Percentiles rank a stretch among this genome's conserved stretches.
phyloP scores from a whole-genome alignment of 2,888 invertebrate genomes.

The Ferdinandea cuprea region DNA sequence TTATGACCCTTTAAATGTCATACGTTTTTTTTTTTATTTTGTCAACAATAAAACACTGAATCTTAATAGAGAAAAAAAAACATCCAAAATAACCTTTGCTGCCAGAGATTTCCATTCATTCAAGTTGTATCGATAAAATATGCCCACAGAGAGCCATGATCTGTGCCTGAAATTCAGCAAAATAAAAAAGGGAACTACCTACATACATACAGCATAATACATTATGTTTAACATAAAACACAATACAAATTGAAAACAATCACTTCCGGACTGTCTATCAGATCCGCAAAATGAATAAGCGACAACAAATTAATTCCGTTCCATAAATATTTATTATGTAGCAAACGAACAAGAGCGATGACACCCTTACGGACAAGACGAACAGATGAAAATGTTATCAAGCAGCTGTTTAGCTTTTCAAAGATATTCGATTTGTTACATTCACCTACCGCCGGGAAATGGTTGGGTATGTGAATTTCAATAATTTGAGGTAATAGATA shows the following conservation, averaged over 20 bases:
- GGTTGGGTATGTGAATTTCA: slow-evolving; percentile 45
- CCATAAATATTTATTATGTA: slow-evolving; percentile 59
- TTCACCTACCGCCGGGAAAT: slow-evolving; percentile 22
- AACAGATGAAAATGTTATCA: slow-evolving; percentile 7
- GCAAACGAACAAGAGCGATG: slow-evolving; percentile 1
- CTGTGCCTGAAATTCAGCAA: not conserved
- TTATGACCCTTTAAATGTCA: slow-evolving; percentile 1
- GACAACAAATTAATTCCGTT: slow-evolving; percentile 55
- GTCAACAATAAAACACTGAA: not conserved
- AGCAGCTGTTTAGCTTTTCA: slow-evolving; percentile 31
- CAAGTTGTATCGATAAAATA: not conserved
- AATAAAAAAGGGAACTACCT: not conserved
- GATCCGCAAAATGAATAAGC: slow-evolving; percentile 37
- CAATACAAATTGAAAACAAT: slow-evolving; percentile 21
- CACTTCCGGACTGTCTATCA: slow-evolving; percentile 64
- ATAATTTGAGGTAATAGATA: slow-evolving; percentile 14
- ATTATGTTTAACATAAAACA: not conserved
- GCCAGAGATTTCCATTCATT: slow-evolving; percentile 28
- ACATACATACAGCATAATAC: slow-evolving; percentile 7
- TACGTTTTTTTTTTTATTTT: slow-evolving; percentile 8
- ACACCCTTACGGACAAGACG: slow-evolving; percentile 8
- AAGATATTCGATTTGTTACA: slow-evolving; percentile 1
- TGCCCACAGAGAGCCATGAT: not conserved
- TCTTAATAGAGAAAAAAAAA: too few species aligned
- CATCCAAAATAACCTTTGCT: slow-evolving; percentile 12